Conservation (phyloP, 2,888 invertebrate species). For the Polymixis flavicincta region DNA sequence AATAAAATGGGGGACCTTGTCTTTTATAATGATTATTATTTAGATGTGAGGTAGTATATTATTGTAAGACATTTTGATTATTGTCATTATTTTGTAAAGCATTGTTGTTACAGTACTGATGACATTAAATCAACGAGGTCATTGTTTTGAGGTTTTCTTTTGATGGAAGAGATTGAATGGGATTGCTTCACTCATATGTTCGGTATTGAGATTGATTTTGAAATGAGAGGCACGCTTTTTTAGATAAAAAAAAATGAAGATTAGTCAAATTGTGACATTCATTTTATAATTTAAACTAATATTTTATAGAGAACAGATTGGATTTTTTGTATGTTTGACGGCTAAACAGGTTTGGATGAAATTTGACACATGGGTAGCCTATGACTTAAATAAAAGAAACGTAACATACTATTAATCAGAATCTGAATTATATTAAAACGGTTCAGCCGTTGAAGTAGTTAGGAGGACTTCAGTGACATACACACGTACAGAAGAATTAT, state of each 20-base stretch:
- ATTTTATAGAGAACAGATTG: neutral
- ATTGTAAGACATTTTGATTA: constrained; percentile 9
- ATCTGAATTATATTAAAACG: too few species aligned
- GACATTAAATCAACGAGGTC: constrained; percentile 2
- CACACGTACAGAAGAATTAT: too few species aligned
- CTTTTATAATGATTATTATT: constrained; percentile 31
- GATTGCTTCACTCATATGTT: neutral
- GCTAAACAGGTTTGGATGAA: too few species aligned
- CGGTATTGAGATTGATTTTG: constrained; percentile 21
- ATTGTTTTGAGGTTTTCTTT: neutral
- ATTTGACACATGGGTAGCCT: too few species aligned
- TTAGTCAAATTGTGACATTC: neutral
- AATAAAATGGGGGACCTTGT: constrained; percentile 44
- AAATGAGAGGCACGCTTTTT: neutral
- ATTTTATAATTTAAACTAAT: neutral
- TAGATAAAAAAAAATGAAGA: neutral
- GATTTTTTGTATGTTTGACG: neutral
- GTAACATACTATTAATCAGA: too few species aligned
- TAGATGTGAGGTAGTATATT: constrained; percentile 1
- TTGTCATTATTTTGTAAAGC: constrained; percentile 22
- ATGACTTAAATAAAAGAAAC: too few species aligned
- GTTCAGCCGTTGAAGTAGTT: too few species aligned
- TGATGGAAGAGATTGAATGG: neutral
- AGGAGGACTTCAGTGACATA: too few species aligned
- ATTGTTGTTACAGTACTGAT: constrained; percentile 1